These are phyloP conservation scores for Pimephales promelas DNA, from an alignment of 2,113 vertebrate species.

Conservation along the genomic window DNA sequence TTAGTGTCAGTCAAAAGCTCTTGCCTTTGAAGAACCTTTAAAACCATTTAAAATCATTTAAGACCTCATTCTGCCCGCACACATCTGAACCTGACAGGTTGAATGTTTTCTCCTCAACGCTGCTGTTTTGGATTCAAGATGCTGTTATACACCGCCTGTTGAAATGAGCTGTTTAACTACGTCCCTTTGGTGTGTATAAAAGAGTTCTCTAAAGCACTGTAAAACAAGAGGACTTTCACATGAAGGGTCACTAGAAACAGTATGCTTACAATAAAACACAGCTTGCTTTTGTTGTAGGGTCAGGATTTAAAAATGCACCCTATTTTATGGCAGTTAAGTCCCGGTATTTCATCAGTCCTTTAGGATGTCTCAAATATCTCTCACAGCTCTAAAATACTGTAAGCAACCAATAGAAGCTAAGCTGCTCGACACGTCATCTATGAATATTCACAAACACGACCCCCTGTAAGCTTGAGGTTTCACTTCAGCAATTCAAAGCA, in stretches of 20 bases:
- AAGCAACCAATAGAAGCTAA: background rate
- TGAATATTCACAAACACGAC: background rate
- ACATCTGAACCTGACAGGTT: conserved; percentile 29
- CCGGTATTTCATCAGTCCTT: background rate
- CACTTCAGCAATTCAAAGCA: too few species aligned
- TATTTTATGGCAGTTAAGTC: background rate
- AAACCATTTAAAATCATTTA: conserved; percentile 48
- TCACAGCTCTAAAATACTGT: background rate
- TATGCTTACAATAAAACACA: conserved; percentile 61
- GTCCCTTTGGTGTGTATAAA: conserved; percentile 61
- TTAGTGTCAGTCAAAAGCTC: conserved; percentile 43
- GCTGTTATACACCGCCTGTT: conserved; percentile 15
- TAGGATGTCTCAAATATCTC: conserved; percentile 10
- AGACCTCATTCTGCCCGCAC: conserved; percentile 43
- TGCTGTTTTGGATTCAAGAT: conserved; percentile 60
- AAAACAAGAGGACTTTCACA: conserved; percentile 62
- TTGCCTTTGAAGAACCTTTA: conserved; percentile 62
- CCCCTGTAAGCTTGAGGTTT: too few species aligned
- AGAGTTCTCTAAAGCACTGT: conserved; percentile 52
- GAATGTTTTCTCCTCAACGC: conserved; percentile 16
- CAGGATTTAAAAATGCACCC: conserved; percentile 29
- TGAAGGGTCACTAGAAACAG: conserved; percentile 58
- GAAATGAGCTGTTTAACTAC: conserved; percentile 54
- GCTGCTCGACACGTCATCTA: too few species aligned
- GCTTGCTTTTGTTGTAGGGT: conserved; percentile 9